Percentiles rank a stretch among this genome's conserved stretches.
Conservation (phyloP, 2,797 vertebrate species). For the Botia almorhae region DNA sequence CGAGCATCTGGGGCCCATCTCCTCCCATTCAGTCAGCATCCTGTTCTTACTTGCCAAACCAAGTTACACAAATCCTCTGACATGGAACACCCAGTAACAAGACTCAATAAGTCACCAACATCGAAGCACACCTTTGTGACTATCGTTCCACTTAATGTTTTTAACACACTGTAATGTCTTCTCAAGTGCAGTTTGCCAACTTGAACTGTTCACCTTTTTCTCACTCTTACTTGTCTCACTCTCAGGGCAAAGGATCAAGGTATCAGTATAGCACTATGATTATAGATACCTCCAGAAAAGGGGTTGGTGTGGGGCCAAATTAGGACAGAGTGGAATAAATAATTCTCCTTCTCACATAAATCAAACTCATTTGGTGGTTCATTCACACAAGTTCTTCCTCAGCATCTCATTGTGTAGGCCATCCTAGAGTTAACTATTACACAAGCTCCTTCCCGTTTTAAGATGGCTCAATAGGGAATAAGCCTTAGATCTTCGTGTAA, state of each 20-base stretch:
- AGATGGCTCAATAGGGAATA: constrained; percentile 9
- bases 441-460: constrained; percentile 15
- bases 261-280: constrained; percentile 39
- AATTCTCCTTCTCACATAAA: background rate
- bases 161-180: background rate
- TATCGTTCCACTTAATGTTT: background rate
- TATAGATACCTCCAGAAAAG: constrained; percentile 37
- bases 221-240: background rate
- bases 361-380: background rate
- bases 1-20: constrained; percentile 72
- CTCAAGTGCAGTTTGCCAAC: background rate
- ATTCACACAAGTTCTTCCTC: constrained; percentile 21
- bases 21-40: constrained; percentile 39
- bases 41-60: constrained; percentile 52
- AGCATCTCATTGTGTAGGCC: constrained; percentile 17
- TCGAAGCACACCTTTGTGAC: background rate
- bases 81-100: background rate
- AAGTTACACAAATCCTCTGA: constrained; percentile 12
- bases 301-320: constrained; percentile 16
- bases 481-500: constrained; percentile 32
- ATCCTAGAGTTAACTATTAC: constrained; percentile 18
- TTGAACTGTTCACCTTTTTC: constrained; percentile 3
- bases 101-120: background rate
- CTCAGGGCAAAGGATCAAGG: constrained; percentile 50
- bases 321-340: constrained; percentile 20